Percentiles rank a stretch among this genome's conserved stretches.
These are phyloP conservation scores for Rhagologus leucostigma DNA, from an alignment of 2,113 vertebrate species.

Conservation along the genomic window DNA sequence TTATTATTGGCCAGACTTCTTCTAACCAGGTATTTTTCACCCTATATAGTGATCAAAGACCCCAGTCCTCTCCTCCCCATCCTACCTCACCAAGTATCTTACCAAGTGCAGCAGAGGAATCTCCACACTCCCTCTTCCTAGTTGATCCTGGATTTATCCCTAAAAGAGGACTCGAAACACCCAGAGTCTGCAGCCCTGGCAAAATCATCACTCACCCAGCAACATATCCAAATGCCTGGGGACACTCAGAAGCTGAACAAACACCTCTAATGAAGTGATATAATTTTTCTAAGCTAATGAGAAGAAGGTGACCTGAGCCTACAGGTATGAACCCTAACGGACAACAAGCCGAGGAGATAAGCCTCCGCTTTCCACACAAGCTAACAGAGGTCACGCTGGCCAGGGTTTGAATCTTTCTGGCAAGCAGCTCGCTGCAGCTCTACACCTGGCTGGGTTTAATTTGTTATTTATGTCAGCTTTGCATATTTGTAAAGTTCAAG, in stretches of 20 bases:
- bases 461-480: constrained; percentile 88
- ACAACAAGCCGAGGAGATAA: constrained; percentile 63
- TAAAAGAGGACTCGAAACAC: neutral
- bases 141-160: neutral
- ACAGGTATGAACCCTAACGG: constrained; percentile 61
- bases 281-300: constrained; percentile 61
- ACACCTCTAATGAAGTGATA: constrained; percentile 29
- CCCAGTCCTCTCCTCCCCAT: neutral
- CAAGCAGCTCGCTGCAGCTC: constrained; percentile 60
- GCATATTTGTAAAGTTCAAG: constrained; percentile 87
- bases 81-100: neutral
- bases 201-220: neutral
- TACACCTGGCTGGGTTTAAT: constrained; percentile 83
- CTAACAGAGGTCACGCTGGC: constrained; percentile 66
- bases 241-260: constrained; percentile 10
- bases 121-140: neutral
- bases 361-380: constrained; percentile 65
- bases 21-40: neutral
- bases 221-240: neutral
- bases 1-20: neutral
- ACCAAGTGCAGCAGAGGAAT: neutral
- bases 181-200: neutral
- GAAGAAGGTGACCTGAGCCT: constrained; percentile 48
- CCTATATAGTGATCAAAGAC: neutral
- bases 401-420: constrained; percentile 60